phyloP scores from a whole-genome alignment of 2,113 vertebrate species.

The Chaetorhynchus papuensis region DNA sequence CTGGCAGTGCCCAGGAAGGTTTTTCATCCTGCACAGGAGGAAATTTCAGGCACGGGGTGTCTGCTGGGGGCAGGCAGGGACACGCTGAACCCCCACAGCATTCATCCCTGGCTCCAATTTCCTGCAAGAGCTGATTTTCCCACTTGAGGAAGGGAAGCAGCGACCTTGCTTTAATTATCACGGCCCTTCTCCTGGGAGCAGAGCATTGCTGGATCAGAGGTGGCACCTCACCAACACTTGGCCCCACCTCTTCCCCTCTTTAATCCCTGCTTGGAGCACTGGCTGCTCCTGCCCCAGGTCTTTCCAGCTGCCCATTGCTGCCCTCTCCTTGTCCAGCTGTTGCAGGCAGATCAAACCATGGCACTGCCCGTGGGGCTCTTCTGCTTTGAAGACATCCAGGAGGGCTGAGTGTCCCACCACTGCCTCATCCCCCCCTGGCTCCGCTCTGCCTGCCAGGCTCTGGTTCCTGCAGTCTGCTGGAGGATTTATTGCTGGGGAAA shows the following conservation, averaged over 20 bases:
- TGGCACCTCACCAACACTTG: background rate
- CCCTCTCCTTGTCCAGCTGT: fast-evolving
- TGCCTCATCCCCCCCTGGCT: fast-evolving
- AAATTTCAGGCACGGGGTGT: background rate
- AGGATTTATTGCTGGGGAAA: background rate
- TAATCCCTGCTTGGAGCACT: background rate
- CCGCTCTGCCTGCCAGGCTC: background rate
- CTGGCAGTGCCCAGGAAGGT: background rate
- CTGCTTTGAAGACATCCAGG: background rate
- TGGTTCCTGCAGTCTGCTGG: background rate
- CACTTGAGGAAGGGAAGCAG: background rate
- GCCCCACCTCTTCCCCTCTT: background rate
- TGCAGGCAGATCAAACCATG: background rate
- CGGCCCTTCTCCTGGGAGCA: background rate
- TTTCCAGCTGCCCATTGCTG: background rate
- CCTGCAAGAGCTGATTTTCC: background rate
- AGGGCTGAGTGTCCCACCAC: background rate
- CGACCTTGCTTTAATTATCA: background rate
- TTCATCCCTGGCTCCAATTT: background rate
- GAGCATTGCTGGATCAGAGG: background rate
- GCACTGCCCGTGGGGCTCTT: background rate
- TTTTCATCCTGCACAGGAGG: background rate
- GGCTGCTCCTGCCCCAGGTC: background rate
- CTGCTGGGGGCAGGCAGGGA: background rate
- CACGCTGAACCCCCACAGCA: background rate